Base-by-base conservation (phyloP, 2,888 invertebrate genomes). In the Heteromurus nitidus region DNA sequence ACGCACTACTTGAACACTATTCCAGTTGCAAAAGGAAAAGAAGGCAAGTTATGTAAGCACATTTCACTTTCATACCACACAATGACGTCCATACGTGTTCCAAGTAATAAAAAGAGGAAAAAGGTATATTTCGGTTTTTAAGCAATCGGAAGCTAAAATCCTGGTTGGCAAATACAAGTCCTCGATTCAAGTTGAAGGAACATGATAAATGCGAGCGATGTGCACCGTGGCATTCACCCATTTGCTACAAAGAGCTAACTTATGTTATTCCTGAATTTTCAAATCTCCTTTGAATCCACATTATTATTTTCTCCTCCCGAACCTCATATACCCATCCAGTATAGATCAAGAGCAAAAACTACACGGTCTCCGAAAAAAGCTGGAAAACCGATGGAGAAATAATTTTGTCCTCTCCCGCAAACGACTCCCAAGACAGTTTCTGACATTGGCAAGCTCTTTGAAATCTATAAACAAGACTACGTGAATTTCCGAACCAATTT, bases 201-300 rank as follows among this genome's bases (percentile, higher is more conserved):
- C 58, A 76, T 76, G 76, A 76, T 68, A 76, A 76, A 76, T 76
- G 76, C 28, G 76, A 47, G 30, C 31, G 30, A 44, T 76, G 68
- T 75, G 67, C 58, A 58, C 58, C 58, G 75, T 76, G 76, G 68
- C 58, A 76, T 68, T 68, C 30, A 76, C 47, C 68, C 76, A 76
- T 76, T 76, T 76, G 68, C 67, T 68, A 13, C 26, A 76, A 75
- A 76, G 74, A 76, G 76, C 76, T 68, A 76, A 76, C 68, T 76
- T 76, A 68, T 76, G 76, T 76, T 68, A 60, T 76, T 76, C 68
- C 22, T 76, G 68, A 67, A 76, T 76, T 76, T 76, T 60, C 68
- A 76, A 76, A 76, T 68, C 68, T 76, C 68, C 47, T 68, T 76
- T 68, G 76, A 76, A 60, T 60, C 76, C 58, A 65, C 55, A 67